phyloP scores from a whole-genome alignment of 2,888 invertebrate genomes.

The Harpalus rufipes region DNA sequence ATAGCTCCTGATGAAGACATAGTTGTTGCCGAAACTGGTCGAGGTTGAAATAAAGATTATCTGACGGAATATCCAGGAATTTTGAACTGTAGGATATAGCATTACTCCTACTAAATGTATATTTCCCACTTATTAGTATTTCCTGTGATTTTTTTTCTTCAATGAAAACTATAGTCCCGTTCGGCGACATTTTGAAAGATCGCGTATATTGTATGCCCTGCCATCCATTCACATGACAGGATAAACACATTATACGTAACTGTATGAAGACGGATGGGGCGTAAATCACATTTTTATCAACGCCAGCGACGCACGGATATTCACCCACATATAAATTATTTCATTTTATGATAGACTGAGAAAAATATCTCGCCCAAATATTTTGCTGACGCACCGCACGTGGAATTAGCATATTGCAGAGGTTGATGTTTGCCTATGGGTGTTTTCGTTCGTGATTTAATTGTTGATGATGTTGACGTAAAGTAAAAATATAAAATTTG shows the following conservation, averaged over 20 bases:
- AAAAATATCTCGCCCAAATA: slow-evolving; percentile 36
- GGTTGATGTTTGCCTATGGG: too few relatives aligned
- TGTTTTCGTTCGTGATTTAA: too few relatives aligned
- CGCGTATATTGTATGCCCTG: slow-evolving; percentile 13
- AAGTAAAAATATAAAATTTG: too few relatives aligned
- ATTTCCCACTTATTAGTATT: too few relatives aligned
- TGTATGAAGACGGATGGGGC: slow-evolving; percentile 52
- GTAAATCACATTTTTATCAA: slow-evolving; percentile 59
- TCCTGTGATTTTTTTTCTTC: too few relatives aligned
- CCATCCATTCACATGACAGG: slow-evolving; percentile 59
- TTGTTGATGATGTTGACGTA: too few relatives aligned
- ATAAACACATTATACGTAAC: slow-evolving; percentile 51
- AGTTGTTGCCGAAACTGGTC: too few relatives aligned
- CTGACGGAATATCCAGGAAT: too few relatives aligned
- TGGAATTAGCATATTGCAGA: neutral
- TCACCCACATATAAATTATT: slow-evolving; percentile 23
- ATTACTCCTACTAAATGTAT: too few relatives aligned
- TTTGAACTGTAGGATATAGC: neutral
- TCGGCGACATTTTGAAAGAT: slow-evolving; percentile 33
- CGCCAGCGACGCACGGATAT: slow-evolving; percentile 22
- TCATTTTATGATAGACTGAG: slow-evolving; percentile 35
- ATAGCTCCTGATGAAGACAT: too few relatives aligned
- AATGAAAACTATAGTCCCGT: neutral
- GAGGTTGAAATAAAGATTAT: too few relatives aligned
- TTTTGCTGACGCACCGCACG: neutral